A percentile compares a stretch with the other conserved stretches of the same genome.
Evolutionary conservation across 2,113 vertebrate genomes (phyloP).

Genomic region (Pionites leucogaster): DNA sequence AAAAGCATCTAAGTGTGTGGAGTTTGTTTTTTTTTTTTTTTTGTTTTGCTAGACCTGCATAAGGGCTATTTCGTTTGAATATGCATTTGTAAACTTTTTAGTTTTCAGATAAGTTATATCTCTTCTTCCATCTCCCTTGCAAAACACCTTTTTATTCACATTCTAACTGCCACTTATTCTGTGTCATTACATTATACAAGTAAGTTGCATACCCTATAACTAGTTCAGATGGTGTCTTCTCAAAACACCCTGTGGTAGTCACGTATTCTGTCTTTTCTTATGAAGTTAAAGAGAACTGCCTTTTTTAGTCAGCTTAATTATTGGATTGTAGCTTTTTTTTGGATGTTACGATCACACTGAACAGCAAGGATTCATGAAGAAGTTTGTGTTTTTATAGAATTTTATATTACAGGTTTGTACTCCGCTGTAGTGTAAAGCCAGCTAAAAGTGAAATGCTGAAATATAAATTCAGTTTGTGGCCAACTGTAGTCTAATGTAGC

Average conservation of each 20-base stretch:
- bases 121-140: neutral
- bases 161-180: neutral
- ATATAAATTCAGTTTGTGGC: neutral
- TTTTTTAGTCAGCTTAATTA: neutral
- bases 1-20: neutral
- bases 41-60: neutral
- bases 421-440: neutral
- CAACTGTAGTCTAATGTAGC: neutral
- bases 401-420: neutral
- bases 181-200: neutral
- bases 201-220: neutral
- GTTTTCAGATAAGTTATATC: slow-evolving; percentile 7
- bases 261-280: neutral
- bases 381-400: neutral
- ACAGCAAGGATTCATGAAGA: neutral
- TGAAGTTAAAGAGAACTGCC: neutral
- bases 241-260: neutral
- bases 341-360: neutral
- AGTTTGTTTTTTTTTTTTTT: neutral
- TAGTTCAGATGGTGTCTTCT: neutral
- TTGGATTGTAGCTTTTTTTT: neutral
- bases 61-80: neutral
- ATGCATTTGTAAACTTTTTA: neutral
- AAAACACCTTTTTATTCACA: neutral
- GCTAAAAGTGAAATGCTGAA: neutral